Evolutionary conservation across 2,888 invertebrate species (phyloP), one percentile per base, ranked within the genome.

Genomic region (Aspidiotus rigidus): DNA sequence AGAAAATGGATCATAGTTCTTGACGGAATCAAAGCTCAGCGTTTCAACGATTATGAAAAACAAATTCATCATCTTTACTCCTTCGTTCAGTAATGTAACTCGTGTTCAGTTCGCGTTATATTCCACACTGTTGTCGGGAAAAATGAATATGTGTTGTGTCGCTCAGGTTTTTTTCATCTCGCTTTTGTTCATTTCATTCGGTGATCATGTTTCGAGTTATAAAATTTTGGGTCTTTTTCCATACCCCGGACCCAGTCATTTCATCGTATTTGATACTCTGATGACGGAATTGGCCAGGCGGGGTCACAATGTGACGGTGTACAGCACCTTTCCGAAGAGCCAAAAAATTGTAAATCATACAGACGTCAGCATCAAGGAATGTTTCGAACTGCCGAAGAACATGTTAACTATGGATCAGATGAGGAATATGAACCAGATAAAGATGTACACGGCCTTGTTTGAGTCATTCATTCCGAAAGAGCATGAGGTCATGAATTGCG

Each of bases 171-270:
- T 5, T 3, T 28, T 28, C 1, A 28, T 28, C 5, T 28, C 28
- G 5, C 5, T 28, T 28, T 28, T 28, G 28, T 28, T 28, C 5
- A 28, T 28, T 28, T 28, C 28, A 28, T 28, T 28, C 28, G 28
- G 28, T 28, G 28, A 28, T 28, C 5, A 28, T 28, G 28, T 28
- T 28, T 28, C 28, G 28, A 28, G 42, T 39, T 62, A 62, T 16
- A 69, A 69, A 7, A 61, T 69, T 9, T 16, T 69, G 8, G 69
- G 60, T 8, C 61, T 69, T 9, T 69, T 69, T 17, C 60, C 69
- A 39, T 39, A 28, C 2, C 61, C 60, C 16, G 41, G 16, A 11
- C 7, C 49, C 7, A 69, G 69, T 44, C 69, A 69, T 42, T 42
- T 41, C 16, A 63, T 61, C 7, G 49, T 69, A 40, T 69, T 62